phyloP scores from a whole-genome alignment of 2,888 invertebrate genomes.

The Metellina segmentata region DNA sequence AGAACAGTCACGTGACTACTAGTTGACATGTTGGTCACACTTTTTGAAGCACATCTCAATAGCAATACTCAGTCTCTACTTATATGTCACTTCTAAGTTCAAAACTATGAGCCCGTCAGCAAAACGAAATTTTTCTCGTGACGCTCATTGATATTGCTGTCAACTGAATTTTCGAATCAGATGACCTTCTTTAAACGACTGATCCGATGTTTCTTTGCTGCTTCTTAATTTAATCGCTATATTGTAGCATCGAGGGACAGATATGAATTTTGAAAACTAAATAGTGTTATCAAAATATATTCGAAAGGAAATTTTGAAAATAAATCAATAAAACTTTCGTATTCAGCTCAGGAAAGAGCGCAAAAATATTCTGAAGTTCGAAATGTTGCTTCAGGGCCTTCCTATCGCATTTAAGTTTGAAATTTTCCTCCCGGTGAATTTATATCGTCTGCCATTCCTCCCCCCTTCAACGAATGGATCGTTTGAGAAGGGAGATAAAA shows the following conservation, averaged over 20 bases:
- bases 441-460: constrained; percentile 62
- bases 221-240: no score
- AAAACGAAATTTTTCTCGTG: no score
- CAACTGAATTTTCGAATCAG: no score
- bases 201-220: no score
- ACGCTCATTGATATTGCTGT: no score
- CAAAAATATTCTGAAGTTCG: constrained; percentile 49
- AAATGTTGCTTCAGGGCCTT: constrained; percentile 58
- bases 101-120: no score
- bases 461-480: constrained; percentile 43
- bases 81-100: no score
- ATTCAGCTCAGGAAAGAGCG: constrained; percentile 53
- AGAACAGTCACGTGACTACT: no score
- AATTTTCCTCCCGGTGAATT: constrained; percentile 56
- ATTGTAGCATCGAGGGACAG: background rate
- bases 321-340: constrained; percentile 60
- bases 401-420: constrained; percentile 53
- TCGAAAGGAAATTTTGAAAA: background rate
- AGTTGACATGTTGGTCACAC: no score
- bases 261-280: constrained; percentile 24
- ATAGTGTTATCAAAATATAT: constrained; percentile 29
- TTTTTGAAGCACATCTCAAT: no score
- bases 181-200: no score
- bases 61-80: no score
- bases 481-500: constrained; percentile 57